These are phyloP conservation scores for Gallinago media DNA, from an alignment of 2,113 vertebrate genomes.

Conservation along the genomic window DNA sequence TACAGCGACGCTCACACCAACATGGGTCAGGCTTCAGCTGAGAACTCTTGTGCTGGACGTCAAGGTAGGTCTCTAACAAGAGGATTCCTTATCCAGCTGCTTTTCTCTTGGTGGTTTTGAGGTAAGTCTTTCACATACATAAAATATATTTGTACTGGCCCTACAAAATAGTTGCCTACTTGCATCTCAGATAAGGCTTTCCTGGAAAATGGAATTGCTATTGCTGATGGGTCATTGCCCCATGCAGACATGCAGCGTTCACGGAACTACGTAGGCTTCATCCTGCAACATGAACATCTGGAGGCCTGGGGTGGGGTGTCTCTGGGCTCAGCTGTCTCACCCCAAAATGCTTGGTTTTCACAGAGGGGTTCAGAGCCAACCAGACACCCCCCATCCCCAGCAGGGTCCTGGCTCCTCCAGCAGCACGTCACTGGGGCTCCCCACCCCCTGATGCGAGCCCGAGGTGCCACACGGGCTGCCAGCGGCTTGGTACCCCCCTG, in stretches of 20 bases:
- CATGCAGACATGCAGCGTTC: conserved; percentile 80
- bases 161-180: conserved; percentile 59
- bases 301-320: neutral
- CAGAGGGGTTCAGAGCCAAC: neutral
- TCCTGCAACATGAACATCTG: neutral
- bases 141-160: conserved; percentile 54
- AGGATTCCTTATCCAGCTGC: neutral
- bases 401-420: neutral
- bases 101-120: conserved; percentile 44
- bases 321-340: neutral
- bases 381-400: neutral
- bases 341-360: neutral
- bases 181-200: conserved; percentile 72
- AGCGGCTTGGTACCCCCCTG: accelerated
- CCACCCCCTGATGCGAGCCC: accelerated
- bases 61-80: neutral
- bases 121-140: conserved; percentile 65
- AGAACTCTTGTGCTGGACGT: conserved; percentile 37
- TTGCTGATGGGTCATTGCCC: conserved; percentile 52
- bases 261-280: neutral
- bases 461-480: neutral
- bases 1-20: neutral
- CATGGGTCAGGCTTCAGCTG: neutral
- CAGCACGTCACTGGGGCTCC: accelerated
- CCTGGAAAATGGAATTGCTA: conserved; percentile 59